These are phyloP conservation scores for Zaprionus nigranus DNA, from an alignment of 1,140 invertebrate species.

Conservation along the genomic window DNA sequence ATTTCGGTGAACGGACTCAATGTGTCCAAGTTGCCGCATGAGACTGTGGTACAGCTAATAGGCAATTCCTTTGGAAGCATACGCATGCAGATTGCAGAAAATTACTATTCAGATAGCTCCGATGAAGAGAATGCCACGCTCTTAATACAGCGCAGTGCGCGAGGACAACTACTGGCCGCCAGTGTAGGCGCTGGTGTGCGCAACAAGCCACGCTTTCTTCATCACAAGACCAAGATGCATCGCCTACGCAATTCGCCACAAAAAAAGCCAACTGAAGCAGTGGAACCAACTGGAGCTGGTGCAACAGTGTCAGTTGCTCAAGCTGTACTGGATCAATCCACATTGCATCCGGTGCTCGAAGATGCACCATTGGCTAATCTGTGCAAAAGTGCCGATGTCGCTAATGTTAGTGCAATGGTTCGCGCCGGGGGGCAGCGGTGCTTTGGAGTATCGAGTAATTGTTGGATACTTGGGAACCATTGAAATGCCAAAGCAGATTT, in stretches of 20 bases:
- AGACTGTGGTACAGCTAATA: constrained; percentile 96
- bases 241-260: constrained; percentile 75
- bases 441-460: constrained; percentile 92
- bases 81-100: constrained; percentile 93
- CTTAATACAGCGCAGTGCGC: constrained; percentile 46
- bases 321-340: constrained; percentile 32
- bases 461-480: constrained; percentile 98
- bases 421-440: constrained; percentile 85
- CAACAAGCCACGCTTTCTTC: constrained; percentile 70
- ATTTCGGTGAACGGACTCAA: constrained; percentile 95
- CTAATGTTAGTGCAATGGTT: constrained; percentile 84
- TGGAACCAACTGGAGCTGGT: constrained; percentile 18
- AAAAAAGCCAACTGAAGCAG: constrained; percentile 62
- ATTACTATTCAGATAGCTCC: constrained; percentile 92
- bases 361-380: constrained; percentile 57
- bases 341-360: constrained; percentile 69
- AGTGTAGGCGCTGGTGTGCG: constrained; percentile 50
- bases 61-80: constrained; percentile 92
- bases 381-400: constrained; percentile 66
- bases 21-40: constrained; percentile 95
- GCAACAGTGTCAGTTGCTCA: background rate
- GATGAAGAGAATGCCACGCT: constrained; percentile 77
- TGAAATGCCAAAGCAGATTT: constrained; percentile 95
- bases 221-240: constrained; percentile 80
- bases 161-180: constrained; percentile 62